These are phyloP conservation scores for Haliaeetus leucogaster DNA, from an alignment of 2,113 vertebrate genomes.

Conservation along the genomic window DNA sequence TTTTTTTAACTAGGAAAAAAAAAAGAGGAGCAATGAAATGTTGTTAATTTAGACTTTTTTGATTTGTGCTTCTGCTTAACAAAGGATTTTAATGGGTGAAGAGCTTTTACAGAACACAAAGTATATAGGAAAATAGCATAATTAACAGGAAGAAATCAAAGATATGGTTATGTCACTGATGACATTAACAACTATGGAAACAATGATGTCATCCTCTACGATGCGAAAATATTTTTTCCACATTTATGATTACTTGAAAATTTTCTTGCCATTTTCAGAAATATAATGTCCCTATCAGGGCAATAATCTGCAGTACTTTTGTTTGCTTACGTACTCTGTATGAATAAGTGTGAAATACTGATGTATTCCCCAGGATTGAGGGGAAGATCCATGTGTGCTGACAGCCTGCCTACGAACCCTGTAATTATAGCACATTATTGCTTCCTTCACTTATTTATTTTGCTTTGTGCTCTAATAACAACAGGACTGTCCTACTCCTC, in stretches of 20 bases:
- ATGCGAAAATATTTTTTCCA: neutral
- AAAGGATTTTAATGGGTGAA: neutral
- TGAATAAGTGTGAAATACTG: neutral
- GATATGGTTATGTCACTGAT: neutral
- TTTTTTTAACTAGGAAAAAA: neutral
- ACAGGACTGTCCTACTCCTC: neutral
- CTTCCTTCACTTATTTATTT: neutral
- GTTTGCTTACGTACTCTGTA: neutral
- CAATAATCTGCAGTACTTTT: neutral
- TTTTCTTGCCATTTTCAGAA: neutral
- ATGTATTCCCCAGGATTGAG: neutral
- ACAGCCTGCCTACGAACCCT: neutral
- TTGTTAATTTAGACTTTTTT: neutral
- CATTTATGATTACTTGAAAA: neutral
- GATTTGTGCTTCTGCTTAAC: constrained; percentile 21
- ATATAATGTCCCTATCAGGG: neutral
- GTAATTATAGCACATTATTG: neutral
- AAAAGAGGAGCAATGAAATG: neutral
- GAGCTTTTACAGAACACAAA: constrained; percentile 32
- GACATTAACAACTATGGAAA: constrained; percentile 31
- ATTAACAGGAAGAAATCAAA: constrained; percentile 48
- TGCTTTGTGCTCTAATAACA: neutral
- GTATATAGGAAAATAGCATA: constrained; percentile 2
- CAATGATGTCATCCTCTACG: constrained; percentile 9
- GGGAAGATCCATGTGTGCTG: neutral